A percentile compares a stretch with the other conserved stretches of the same genome.
These are phyloP conservation scores for Trilocha varians DNA, from an alignment of 2,888 invertebrate species.

Conservation along the genomic window DNA sequence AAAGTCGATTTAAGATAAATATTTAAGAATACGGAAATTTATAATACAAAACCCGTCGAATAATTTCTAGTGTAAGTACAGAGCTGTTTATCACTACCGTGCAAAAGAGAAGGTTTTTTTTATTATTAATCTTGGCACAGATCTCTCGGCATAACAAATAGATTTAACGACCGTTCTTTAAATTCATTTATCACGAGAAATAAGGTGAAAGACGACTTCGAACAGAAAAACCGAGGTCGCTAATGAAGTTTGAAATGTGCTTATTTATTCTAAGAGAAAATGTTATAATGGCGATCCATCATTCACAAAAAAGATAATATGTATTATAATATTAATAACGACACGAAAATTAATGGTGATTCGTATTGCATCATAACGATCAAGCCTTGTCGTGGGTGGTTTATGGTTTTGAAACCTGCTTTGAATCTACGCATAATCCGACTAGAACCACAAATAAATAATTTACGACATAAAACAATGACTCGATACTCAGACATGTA, in stretches of 20 bases:
- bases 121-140: conserved; percentile 41
- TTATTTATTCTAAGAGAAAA: background rate
- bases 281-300: background rate
- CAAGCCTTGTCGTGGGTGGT: background rate
- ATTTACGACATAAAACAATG: conserved; percentile 20
- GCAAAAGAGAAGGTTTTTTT: conserved; percentile 9
- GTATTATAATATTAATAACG: background rate
- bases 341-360: background rate
- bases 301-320: background rate
- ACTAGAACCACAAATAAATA: conserved; percentile 3
- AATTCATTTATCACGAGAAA: conserved; percentile 34
- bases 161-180: conserved; percentile 37
- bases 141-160: conserved; percentile 30
- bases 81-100: conserved; percentile 5
- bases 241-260: background rate
- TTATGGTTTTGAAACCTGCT: background rate
- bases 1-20: background rate
- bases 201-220: conserved; percentile 6
- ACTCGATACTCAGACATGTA: conserved; percentile 23
- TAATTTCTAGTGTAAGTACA: conserved; percentile 4
- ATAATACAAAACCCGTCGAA: background rate
- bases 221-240: background rate
- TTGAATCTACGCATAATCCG: background rate
- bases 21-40: background rate
- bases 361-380: background rate